phyloP scores from a whole-genome alignment of 2,113 vertebrate genomes.

The Oncorhynchus clarkii region DNA sequence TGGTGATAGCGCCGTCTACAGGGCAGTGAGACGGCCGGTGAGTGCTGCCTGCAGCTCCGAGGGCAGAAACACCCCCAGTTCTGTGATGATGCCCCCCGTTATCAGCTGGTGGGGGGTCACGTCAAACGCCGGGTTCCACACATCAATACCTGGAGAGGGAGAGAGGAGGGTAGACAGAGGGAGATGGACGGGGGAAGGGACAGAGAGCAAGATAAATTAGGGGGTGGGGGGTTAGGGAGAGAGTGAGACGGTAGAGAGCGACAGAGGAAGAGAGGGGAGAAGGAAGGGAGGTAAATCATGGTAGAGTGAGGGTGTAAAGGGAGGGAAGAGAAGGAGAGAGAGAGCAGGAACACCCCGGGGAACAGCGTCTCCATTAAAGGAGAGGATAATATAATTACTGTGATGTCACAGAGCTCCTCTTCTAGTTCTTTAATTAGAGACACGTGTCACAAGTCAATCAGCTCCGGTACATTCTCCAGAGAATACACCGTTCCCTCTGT shows the following conservation, averaged over 20 bases:
- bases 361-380: slow-evolving; percentile 41
- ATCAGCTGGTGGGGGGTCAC: slow-evolving; percentile 89
- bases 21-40: slow-evolving; percentile 78
- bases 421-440: slow-evolving; percentile 39
- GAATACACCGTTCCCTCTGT: background rate
- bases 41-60: slow-evolving; percentile 81
- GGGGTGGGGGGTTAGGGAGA: background rate
- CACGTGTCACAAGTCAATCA: slow-evolving; percentile 28
- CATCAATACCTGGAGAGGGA: slow-evolving; percentile 75
- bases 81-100: slow-evolving; percentile 90
- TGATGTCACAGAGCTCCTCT: slow-evolving; percentile 39
- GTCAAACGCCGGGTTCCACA: slow-evolving; percentile 93
- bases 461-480: slow-evolving; percentile 6
- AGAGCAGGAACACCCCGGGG: slow-evolving; percentile 12
- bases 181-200: background rate
- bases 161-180: background rate
- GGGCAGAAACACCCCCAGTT: slow-evolving; percentile 85
- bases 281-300: too few relatives aligned
- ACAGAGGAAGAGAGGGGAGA: background rate
- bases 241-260: background rate
- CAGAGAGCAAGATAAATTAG: background rate
- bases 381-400: slow-evolving; percentile 53
- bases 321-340: background rate
- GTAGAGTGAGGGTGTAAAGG: background rate
- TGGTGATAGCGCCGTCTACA: slow-evolving; percentile 50